phyloP scores from a whole-genome alignment of 2,888 invertebrate species.

The Drosophila falleni region DNA sequence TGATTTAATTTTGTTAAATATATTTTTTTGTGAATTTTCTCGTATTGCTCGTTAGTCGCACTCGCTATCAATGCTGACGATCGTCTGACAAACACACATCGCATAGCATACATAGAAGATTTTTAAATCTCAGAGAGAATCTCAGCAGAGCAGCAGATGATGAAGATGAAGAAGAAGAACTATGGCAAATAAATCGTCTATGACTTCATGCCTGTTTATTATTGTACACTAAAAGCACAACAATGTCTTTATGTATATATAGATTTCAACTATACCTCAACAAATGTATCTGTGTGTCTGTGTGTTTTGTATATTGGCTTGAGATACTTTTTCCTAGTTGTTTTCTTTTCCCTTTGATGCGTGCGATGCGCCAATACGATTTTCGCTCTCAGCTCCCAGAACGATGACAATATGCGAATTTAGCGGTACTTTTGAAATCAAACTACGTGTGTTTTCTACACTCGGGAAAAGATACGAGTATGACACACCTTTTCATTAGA shows the following conservation, averaged over 20 bases:
- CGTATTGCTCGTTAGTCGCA: constrained; percentile 50
- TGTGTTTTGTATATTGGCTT: constrained; percentile 61
- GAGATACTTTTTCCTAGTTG: constrained; percentile 46
- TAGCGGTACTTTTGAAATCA: constrained; percentile 72
- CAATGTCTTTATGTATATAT: constrained; percentile 45
- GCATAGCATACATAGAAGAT: not conserved
- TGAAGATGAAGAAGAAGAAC: constrained; percentile 29
- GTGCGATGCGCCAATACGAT: constrained; percentile 42
- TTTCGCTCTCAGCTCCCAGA: constrained; percentile 13
- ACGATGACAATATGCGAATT: constrained; percentile 70
- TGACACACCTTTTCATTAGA: not conserved
- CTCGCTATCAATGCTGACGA: constrained; percentile 80
- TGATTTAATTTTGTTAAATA: too few species aligned
- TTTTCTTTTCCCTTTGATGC: constrained; percentile 63
- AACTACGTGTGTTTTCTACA: constrained; percentile 28
- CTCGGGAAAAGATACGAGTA: not conserved
- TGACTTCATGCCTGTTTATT: constrained; percentile 79
- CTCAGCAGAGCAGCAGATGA: not conserved
- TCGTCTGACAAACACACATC: constrained; percentile 65
- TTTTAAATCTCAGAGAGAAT: constrained; percentile 1
- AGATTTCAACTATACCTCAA: constrained; percentile 9
- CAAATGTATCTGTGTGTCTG: constrained; percentile 12
- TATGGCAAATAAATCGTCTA: constrained; percentile 69
- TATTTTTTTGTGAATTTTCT: constrained; percentile 23
- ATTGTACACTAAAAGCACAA: constrained; percentile 66